Evolutionary conservation across 2,113 vertebrate species (phyloP).

Genomic region (Tapirus terrestris): DNA sequence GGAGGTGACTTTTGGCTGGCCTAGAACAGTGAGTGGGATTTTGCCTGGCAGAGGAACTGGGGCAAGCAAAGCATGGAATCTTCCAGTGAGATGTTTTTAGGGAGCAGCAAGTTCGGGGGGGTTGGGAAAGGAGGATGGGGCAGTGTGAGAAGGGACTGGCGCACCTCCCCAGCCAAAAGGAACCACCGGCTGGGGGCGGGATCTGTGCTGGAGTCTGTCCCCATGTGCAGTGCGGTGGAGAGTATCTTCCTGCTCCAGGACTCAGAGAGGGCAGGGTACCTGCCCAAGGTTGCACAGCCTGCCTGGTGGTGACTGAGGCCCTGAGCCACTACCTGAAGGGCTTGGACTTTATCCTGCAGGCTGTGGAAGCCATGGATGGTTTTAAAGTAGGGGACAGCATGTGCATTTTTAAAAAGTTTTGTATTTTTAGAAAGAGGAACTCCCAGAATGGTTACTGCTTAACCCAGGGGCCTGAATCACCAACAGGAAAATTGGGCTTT

Average conservation of each 20-base stretch:
- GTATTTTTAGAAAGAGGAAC: constrained; percentile 39
- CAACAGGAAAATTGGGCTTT: neutral
- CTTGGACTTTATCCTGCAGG: neutral
- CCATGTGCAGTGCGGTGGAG: neutral
- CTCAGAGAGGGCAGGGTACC: neutral
- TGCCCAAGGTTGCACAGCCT: neutral
- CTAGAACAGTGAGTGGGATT: neutral
- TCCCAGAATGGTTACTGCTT: neutral
- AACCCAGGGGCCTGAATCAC: neutral
- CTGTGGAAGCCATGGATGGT: neutral
- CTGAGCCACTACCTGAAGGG: too few species aligned
- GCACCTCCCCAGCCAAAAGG: neutral
- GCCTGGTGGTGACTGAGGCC: neutral
- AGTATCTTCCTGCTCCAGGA: neutral
- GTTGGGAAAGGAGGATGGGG: neutral
- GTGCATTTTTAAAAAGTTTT: neutral
- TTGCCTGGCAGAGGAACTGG: neutral
- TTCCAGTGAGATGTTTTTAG: neutral
- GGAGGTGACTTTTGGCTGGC: neutral
- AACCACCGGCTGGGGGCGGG: neutral
- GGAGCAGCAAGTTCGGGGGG: neutral
- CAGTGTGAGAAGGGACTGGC: neutral
- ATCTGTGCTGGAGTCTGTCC: neutral
- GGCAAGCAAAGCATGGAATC: neutral
- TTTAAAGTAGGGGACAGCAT: neutral